These are phyloP conservation scores for Nyleta sp. DNA, from an alignment of 2,888 invertebrate species.

Conservation along the genomic window DNA sequence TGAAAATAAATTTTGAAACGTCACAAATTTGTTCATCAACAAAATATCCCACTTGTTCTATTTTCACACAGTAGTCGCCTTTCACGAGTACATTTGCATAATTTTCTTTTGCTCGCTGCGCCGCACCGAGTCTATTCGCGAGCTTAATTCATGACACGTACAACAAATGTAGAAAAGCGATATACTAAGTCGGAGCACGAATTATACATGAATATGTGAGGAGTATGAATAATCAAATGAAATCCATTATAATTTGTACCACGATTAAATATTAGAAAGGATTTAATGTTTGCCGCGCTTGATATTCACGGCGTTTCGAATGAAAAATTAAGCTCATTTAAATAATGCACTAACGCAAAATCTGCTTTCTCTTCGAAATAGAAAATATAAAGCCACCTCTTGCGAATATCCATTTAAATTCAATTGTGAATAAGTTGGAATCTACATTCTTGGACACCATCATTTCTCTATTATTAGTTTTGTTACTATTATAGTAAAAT, in stretches of 20 bases:
- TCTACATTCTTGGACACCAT: too few species aligned
- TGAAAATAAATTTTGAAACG: not conserved
- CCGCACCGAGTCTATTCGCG: constrained; percentile 4
- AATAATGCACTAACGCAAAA: too few species aligned
- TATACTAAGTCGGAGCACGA: constrained; percentile 25
- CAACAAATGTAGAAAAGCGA: constrained; percentile 31
- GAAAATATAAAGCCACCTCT: too few species aligned
- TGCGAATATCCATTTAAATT: too few species aligned
- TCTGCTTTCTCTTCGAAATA: too few species aligned
- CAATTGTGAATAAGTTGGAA: too few species aligned
- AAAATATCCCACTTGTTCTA: not conserved
- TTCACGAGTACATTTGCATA: constrained; percentile 10
- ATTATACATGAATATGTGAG: constrained; percentile 15
- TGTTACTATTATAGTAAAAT: too few species aligned
- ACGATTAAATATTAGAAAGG: constrained; percentile 2
- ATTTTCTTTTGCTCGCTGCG: constrained; percentile 14
- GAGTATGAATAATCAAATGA: constrained; percentile 20
- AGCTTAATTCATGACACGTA: constrained; percentile 31
- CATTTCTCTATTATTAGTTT: too few species aligned
- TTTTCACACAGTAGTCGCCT: constrained; percentile 1
- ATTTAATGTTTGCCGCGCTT: not conserved
- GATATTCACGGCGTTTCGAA: too few species aligned
- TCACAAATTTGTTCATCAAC: not conserved
- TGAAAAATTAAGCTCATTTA: too few species aligned
- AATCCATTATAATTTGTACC: not conserved